These are phyloP conservation scores for Leptinotarsa texana DNA, from an alignment of 1,140 invertebrate genomes.

Conservation along the genomic window DNA sequence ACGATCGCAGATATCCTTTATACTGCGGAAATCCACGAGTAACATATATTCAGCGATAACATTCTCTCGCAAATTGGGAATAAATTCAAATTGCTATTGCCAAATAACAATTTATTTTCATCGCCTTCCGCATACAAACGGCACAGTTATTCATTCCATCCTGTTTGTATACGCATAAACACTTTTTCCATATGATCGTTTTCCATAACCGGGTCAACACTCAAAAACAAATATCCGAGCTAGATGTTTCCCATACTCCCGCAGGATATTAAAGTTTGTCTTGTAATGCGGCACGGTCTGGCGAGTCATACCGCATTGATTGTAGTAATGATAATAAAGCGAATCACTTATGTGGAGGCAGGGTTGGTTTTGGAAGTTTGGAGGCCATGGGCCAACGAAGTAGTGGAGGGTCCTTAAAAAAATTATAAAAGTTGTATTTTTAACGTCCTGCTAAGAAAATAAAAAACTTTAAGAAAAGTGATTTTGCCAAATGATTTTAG, in stretches of 20 bases:
- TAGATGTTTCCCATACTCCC: not conserved
- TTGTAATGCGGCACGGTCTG: no score
- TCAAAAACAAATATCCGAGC: not conserved
- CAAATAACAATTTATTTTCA: not conserved
- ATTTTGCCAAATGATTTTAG: no score
- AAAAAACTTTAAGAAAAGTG: no score
- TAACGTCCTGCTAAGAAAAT: no score
- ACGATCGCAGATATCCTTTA: not conserved
- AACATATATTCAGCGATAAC: constrained; percentile 2
- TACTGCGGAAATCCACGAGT: not conserved
- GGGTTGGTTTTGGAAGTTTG: no score
- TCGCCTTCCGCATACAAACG: not conserved
- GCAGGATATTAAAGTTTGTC: not conserved
- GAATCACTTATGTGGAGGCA: no score
- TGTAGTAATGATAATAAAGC: no score
- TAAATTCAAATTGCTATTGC: not conserved
- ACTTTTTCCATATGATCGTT: not conserved
- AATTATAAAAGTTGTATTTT: no score
- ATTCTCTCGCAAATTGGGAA: not conserved
- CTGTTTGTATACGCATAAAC: not conserved
- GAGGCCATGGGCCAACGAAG: no score
- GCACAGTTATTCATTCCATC: not conserved
- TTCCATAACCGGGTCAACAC: not conserved
- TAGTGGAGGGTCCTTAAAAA: no score
- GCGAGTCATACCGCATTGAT: no score